Conservation (phyloP, 2,113 vertebrate species). For the Chionomys nivalis region DNA sequence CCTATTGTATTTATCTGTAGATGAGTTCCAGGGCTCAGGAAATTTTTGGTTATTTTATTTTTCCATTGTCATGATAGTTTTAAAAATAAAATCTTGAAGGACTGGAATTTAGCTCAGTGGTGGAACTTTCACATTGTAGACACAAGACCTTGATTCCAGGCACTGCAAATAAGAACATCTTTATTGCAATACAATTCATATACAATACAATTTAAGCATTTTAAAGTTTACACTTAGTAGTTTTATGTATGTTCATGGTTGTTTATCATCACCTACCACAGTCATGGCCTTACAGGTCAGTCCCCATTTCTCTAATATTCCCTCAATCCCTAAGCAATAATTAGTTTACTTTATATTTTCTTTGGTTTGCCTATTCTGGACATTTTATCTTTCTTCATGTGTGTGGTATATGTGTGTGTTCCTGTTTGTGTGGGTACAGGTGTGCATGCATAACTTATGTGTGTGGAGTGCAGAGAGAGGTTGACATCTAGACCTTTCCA, state of each 20-base stretch:
- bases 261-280: not conserved
- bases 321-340: not conserved
- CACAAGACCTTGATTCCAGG: not conserved
- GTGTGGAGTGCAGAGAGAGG: not conserved
- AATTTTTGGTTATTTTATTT: constrained; percentile 40
- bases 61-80: not conserved
- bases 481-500: not conserved
- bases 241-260: constrained; percentile 28
- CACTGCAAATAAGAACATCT: not conserved
- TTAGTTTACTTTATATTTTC: constrained; percentile 5
- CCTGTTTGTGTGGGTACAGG: not conserved
- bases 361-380: constrained; percentile 27
- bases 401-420: not conserved
- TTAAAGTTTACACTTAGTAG: not conserved
- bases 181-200: constrained; percentile 37
- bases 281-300: not conserved
- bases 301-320: not conserved
- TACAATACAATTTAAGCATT: not conserved
- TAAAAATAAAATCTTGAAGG: not conserved
- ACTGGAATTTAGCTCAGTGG: not conserved
- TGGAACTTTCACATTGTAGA: not conserved
- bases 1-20: not conserved
- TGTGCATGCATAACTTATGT: not conserved
- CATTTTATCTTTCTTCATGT: not conserved
- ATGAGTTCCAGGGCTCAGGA: constrained; percentile 21